Conservation (phyloP, 2,113 vertebrate genomes). For the Lichenostomus cassidix region DNA sequence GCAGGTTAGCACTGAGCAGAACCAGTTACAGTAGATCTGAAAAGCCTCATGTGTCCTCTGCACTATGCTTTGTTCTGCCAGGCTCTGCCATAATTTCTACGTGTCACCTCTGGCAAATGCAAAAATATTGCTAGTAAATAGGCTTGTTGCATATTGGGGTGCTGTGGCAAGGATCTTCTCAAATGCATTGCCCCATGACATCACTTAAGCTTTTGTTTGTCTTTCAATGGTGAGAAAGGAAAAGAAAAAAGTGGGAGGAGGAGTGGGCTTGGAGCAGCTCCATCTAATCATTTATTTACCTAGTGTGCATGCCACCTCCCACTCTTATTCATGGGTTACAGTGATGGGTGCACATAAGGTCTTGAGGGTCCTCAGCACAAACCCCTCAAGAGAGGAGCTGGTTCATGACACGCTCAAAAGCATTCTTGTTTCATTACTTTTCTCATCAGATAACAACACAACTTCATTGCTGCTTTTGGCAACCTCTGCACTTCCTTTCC, state of each 20-base stretch:
- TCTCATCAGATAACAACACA: conserved; percentile 1
- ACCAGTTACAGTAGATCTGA: neutral
- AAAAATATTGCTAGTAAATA: neutral
- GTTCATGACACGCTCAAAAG: neutral
- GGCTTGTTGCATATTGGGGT: neutral
- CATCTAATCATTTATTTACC: conserved; percentile 24
- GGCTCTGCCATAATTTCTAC: neutral
- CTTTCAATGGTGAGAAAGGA: neutral
- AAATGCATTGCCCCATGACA: neutral
- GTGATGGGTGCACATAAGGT: neutral
- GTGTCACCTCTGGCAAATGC: neutral
- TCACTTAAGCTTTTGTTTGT: neutral
- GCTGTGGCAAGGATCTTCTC: neutral
- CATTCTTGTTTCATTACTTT: conserved; percentile 30
- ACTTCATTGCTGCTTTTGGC: conserved; percentile 6
- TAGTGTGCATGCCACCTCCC: neutral
- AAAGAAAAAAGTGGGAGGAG: neutral
- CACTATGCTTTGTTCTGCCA: neutral
- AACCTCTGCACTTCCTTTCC: neutral
- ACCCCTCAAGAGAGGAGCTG: neutral
- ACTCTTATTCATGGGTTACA: neutral
- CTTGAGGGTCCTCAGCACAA: neutral
- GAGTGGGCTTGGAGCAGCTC: neutral
- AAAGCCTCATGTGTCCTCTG: neutral
- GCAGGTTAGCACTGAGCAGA: neutral